These are phyloP conservation scores for Acrocyrtus sp. DNA, from an alignment of 2,888 invertebrate species.

Conservation along the genomic window DNA sequence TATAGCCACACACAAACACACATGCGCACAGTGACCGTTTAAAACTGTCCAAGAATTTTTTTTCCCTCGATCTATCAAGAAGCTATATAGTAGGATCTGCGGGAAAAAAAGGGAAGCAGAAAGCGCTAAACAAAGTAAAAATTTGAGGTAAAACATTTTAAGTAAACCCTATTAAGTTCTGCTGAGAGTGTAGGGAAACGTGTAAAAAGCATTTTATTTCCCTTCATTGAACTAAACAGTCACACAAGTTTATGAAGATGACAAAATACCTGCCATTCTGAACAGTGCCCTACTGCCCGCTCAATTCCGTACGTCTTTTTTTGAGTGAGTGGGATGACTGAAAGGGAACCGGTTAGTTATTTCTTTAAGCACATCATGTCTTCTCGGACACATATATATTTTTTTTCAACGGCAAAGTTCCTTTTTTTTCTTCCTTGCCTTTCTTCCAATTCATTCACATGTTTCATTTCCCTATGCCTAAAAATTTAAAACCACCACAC, in stretches of 20 bases:
- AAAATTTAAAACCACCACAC: too few relatives aligned
- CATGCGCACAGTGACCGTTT: neutral
- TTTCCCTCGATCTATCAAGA: neutral
- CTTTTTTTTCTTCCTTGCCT: neutral
- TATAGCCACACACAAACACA: neutral
- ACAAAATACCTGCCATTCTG: neutral
- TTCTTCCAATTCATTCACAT: constrained; percentile 38
- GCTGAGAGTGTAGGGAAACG: neutral
- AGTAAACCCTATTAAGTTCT: too few relatives aligned
- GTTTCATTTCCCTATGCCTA: constrained; percentile 14
- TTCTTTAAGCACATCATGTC: too few relatives aligned
- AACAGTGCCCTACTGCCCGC: neutral
- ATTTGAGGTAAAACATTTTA: too few relatives aligned
- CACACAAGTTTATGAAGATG: constrained; percentile 41
- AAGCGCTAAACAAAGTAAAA: too few relatives aligned
- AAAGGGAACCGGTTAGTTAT: constrained; percentile 32
- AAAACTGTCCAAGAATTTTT: neutral
- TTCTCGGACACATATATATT: too few relatives aligned
- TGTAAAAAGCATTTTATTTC: neutral
- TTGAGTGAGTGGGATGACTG: constrained; percentile 18
- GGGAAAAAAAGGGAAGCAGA: too few relatives aligned
- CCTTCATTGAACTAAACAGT: neutral
- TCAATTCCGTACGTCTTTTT: neutral
- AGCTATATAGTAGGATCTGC: neutral
- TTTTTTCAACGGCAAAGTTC: too few relatives aligned